These are phyloP conservation scores for Aphodius sticticus DNA, from an alignment of 2,888 invertebrate genomes.

Conservation along the genomic window DNA sequence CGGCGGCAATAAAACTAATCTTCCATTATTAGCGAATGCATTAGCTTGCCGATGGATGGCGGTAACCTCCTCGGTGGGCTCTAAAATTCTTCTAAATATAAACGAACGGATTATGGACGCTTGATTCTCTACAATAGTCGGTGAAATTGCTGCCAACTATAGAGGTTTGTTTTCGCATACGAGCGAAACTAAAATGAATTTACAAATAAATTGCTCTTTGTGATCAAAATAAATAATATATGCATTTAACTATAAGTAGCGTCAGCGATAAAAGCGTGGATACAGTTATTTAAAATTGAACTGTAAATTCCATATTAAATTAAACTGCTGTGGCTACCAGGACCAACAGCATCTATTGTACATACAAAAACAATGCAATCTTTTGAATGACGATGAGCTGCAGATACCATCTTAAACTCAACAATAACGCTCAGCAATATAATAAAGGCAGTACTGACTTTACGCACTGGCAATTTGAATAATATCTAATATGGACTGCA, in stretches of 20 bases:
- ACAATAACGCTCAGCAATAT: too few relatives aligned
- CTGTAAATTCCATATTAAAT: too few relatives aligned
- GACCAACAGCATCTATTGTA: too few relatives aligned
- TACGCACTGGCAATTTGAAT: too few relatives aligned
- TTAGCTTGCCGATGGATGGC: background rate
- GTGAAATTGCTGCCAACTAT: background rate
- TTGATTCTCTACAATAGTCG: background rate
- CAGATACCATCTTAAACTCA: too few relatives aligned
- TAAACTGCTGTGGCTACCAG: too few relatives aligned
- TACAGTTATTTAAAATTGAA: too few relatives aligned
- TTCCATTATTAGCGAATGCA: slow-evolving; percentile 4
- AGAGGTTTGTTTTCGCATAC: background rate
- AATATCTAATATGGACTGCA: too few relatives aligned
- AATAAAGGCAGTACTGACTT: too few relatives aligned
- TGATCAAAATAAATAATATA: background rate
- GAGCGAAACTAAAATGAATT: background rate
- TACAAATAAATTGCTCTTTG: background rate
- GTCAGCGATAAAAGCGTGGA: too few relatives aligned
- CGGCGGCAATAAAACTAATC: background rate
- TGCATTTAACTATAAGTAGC: background rate
- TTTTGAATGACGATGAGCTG: too few relatives aligned
- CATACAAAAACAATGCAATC: too few relatives aligned
- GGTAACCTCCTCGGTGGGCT: background rate
- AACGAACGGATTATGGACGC: background rate
- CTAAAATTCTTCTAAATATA: background rate